Evolutionary conservation across 2,113 vertebrate species (phyloP).

Genomic region (Gallinago media): DNA sequence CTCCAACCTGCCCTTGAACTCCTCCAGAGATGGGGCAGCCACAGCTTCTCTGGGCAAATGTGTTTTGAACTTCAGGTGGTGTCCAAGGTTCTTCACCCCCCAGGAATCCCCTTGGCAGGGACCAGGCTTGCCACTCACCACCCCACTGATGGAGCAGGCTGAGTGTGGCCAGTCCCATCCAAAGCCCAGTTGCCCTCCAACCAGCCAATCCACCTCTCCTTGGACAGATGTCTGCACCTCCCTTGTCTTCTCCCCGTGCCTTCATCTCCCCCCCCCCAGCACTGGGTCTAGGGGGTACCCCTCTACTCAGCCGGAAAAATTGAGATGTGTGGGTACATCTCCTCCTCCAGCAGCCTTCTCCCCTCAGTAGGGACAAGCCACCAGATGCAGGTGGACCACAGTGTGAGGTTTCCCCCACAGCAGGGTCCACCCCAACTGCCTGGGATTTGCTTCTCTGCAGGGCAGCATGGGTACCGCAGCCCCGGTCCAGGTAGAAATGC

Average conservation of each 20-base stretch:
- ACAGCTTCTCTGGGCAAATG: too few relatives aligned
- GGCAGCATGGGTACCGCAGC: not conserved
- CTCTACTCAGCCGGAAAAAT: not conserved
- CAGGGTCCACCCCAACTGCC: not conserved
- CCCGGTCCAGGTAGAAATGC: not conserved
- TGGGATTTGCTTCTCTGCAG: accelerated
- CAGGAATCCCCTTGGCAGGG: not conserved
- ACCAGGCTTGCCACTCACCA: not conserved
- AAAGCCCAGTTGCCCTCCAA: not conserved
- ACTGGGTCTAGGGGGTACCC: not conserved
- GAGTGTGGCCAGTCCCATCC: not conserved
- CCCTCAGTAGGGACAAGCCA: accelerated
- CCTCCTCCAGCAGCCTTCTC: not conserved
- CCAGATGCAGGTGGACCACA: not conserved
- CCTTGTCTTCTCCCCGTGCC: not conserved
- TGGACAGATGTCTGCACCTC: not conserved
- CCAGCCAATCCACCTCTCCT: not conserved
- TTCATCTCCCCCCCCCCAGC: accelerated
- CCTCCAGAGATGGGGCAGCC: too few relatives aligned
- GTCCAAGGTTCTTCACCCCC: too few relatives aligned
- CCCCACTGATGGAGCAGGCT: not conserved
- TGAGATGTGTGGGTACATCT: accelerated
- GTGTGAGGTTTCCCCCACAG: not conserved
- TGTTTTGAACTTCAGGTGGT: not conserved
- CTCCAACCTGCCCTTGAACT: too few relatives aligned